Base-by-base conservation (phyloP, 2,797 vertebrate species). In the Sylvia borin region DNA sequence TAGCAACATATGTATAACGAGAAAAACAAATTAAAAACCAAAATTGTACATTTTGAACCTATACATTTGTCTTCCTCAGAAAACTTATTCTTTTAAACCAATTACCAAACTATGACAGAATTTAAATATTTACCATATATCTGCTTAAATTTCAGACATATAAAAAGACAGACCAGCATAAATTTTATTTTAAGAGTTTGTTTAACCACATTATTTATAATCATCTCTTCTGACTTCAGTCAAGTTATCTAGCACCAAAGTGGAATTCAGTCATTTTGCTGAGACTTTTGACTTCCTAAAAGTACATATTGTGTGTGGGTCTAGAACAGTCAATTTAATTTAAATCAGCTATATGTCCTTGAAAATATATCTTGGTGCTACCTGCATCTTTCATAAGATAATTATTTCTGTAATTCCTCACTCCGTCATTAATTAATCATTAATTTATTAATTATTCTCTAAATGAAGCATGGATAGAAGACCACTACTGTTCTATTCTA, bases 11-110 rank as follows among this genome's bases (percentile, higher is more conserved):
- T 61, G 4, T 34, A 29, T 16, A 50, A 76, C 9, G 7, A 27
- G 32, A 4, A 7, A 16, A 32, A 21, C 21, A 54, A 32, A 32
- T 78, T 80, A 51, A n/a, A 31, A 43, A 43, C 16, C 16, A 43
- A 9, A 29, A 5, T 14, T 54, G 31, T 62, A 20, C 2, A 16
- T n/a, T 40, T 31, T 12, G 1, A 65, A 78, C 6, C 4, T 68
- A 61, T 14, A 10, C 0, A 32, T 42, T 67, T 48, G n/a, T 14
- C 4, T 10, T 14, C 32, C 27, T 25, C 1, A 3, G 5, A 11
- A 57, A 36, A 13, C 4, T 7, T 25, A 19, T 16, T 27, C 16
- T 60, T 79, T 78, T 42, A 47, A 90, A 70, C 29, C 2, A 38
- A 18, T 55, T 73, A 66, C 9, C 60, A 72, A 92, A 51, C n/a